Base-by-base conservation (phyloP, 2,888 invertebrate genomes). In the Miltochrista miniata region DNA sequence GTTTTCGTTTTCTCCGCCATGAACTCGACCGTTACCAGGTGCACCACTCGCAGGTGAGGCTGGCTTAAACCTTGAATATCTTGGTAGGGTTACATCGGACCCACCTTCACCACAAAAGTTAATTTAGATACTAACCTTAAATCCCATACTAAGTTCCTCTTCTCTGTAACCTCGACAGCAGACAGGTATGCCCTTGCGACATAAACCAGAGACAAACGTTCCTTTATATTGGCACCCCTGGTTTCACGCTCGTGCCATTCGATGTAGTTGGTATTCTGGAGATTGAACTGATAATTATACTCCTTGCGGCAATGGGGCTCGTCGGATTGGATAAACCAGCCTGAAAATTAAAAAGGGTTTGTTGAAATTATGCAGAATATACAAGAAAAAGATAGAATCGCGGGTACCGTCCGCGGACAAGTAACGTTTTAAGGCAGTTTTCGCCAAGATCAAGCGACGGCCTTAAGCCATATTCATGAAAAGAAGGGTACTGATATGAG, bases 91-190 rank as follows among this genome's bases (percentile, higher is more conserved):
- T n/a, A n/a, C n/a, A n/a, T n/a, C n/a, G n/a, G n/a, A n/a, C n/a
- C n/a, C n/a, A n/a, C n/a, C n/a, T n/a, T n/a, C n/a, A n/a, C n/a
- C n/a, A n/a, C n/a, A n/a, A n/a, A n/a, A n/a, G n/a, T 14, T 36
- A 12, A 5, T 0, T 11, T 11, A 7, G 24, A 10, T 49, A 59
- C 65, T 56, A 68, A 92, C 92, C 91, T 94, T 79, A 96, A 94
- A 74, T 96, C 96, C 92, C 97, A 98, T 15, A 96, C 95, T 71
- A 98, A 87, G 83, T 98, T 98, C 68, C 98, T 94, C 72, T 98
- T 95, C 80, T 98, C 98, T 0, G 98, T 97, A 29, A 98, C 96
- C 78, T 95, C 95, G 46, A 98, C 93, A 41, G 96, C 96, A 45
- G 96, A 95, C 62, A 95, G 90, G 79, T 96, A 97, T 5, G 96